phyloP scores from a whole-genome alignment of 2,113 vertebrate genomes.

The Gambusia affinis region DNA sequence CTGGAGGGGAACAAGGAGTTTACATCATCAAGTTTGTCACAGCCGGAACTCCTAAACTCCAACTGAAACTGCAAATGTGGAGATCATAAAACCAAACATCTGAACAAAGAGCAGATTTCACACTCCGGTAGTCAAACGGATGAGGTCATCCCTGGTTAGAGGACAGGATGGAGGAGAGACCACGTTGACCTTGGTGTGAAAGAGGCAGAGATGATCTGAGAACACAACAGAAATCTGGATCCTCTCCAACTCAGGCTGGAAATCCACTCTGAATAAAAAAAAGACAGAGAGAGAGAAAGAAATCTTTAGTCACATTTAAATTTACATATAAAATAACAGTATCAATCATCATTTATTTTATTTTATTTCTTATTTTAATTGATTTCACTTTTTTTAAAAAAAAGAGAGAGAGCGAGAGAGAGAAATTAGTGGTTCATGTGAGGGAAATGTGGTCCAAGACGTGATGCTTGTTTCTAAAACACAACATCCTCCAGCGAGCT shows the following conservation, averaged over 20 bases:
- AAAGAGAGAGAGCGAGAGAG: too few relatives aligned
- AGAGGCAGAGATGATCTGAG: conserved; percentile 49
- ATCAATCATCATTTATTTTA: not conserved
- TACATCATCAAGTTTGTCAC: not conserved
- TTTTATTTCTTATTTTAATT: too few relatives aligned
- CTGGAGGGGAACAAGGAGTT: not conserved
- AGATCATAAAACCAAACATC: not conserved
- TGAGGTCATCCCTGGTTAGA: conserved; percentile 38
- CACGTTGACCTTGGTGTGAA: conserved; percentile 59
- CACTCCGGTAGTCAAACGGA: conserved; percentile 16
- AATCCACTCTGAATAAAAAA: too few relatives aligned
- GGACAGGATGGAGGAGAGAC: conserved; percentile 37
- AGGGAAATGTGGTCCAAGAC: too few relatives aligned
- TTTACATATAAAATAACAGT: too few relatives aligned
- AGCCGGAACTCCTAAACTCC: not conserved
- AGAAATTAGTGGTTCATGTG: too few relatives aligned
- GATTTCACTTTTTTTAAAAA: too few relatives aligned
- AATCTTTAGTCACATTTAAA: too few relatives aligned
- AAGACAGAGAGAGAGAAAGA: too few relatives aligned
- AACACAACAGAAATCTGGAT: conserved; percentile 49
- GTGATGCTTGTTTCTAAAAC: too few relatives aligned
- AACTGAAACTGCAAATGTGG: not conserved
- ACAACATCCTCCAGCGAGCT: not conserved
- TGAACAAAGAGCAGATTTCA: conserved; percentile 8
- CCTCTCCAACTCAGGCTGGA: not conserved